These are phyloP conservation scores for Orius insidiosus DNA, from an alignment of 1,140 invertebrate genomes.

Conservation along the genomic window DNA sequence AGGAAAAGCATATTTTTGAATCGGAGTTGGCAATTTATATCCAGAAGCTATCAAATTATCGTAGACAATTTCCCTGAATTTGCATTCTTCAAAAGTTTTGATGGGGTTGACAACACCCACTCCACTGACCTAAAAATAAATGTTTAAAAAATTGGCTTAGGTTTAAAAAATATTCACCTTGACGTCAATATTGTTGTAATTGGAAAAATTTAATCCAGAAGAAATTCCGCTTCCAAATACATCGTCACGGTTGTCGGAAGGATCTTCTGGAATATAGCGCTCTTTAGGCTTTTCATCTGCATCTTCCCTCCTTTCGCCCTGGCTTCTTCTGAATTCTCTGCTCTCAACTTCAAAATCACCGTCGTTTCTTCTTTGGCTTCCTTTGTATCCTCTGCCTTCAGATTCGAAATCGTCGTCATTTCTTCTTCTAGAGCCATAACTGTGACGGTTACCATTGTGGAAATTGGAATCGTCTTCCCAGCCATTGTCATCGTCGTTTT, in stretches of 20 bases:
- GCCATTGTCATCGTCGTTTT: constrained; percentile 6
- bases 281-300: constrained; percentile 34
- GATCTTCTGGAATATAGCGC: constrained; percentile 66
- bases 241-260: constrained; percentile 45
- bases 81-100: constrained; percentile 48
- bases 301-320: too few relatives aligned
- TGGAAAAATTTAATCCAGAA: constrained; percentile 75
- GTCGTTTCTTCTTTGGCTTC: too few relatives aligned
- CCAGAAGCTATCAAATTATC: constrained; percentile 64
- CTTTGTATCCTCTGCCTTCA: too few relatives aligned
- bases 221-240: constrained; percentile 52
- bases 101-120: constrained; percentile 45
- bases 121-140: constrained; percentile 36
- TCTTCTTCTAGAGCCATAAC: too few relatives aligned
- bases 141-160: too few relatives aligned
- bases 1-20: constrained; percentile 82
- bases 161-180: too few relatives aligned
- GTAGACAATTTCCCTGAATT: constrained; percentile 44
- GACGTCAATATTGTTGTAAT: constrained; percentile 67
- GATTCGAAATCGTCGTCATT: too few relatives aligned
- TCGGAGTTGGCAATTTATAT: constrained; percentile 78
- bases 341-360: too few relatives aligned
- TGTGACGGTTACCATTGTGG: constrained; percentile 9
- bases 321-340: too few relatives aligned
- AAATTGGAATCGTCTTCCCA: constrained; percentile 9